These are phyloP conservation scores for Gymnodraco acuticeps DNA, from an alignment of 2,797 vertebrate species.

Conservation along the genomic window DNA sequence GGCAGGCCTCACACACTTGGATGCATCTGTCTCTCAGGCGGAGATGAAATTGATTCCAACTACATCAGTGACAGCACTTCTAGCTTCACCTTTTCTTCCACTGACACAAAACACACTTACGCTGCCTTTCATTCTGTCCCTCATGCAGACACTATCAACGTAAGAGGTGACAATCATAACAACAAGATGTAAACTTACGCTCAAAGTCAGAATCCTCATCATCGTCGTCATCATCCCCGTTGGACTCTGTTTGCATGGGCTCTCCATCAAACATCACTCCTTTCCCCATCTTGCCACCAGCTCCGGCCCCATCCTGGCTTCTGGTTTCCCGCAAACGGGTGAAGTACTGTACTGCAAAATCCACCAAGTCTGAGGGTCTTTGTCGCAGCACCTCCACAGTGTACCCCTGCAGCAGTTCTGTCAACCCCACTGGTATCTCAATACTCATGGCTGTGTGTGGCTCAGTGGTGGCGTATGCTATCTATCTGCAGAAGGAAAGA, in stretches of 20 bases:
- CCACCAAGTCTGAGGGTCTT: constrained; percentile 93
- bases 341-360: constrained; percentile 97
- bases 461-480: constrained; percentile 57
- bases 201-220: constrained; percentile 93
- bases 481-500: constrained; percentile 50
- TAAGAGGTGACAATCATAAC: constrained; percentile 12
- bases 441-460: constrained; percentile 91
- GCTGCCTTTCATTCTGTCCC: background rate
- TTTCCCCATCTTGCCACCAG: constrained; percentile 78
- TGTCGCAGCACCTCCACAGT: constrained; percentile 97
- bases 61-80: constrained; percentile 11
- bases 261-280: constrained; percentile 92
- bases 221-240: constrained; percentile 90
- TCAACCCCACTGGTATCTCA: constrained; percentile 95
- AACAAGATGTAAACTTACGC: constrained; percentile 82
- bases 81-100: constrained; percentile 11
- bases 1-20: background rate
- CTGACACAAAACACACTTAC: background rate
- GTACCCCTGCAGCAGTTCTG: constrained; percentile 97
- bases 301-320: constrained; percentile 84
- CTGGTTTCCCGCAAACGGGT: constrained; percentile 90
- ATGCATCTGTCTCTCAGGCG: constrained; percentile 13
- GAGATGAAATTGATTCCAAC: constrained; percentile 1
- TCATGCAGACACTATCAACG: constrained; percentile 1
- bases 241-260: constrained; percentile 93